A percentile compares a stretch with the other conserved stretches of the same genome.
Evolutionary conservation across 1,140 invertebrate genomes (phyloP).

Genomic region (Leptonema lineaticorne): DNA sequence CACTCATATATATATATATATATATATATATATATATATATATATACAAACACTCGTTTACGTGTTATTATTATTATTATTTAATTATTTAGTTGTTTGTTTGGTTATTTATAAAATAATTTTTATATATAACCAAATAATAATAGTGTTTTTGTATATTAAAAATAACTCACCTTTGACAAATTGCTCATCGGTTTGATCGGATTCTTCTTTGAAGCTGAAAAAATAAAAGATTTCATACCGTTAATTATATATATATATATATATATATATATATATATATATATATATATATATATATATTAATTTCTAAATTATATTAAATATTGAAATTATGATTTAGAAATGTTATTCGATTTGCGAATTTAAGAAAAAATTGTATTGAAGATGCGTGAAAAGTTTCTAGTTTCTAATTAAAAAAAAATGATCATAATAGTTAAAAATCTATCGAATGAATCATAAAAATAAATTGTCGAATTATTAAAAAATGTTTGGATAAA

Average conservation of each 20-base stretch:
- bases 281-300: neutral
- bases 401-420: neutral
- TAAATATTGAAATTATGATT: neutral
- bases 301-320: neutral
- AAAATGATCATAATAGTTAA: neutral
- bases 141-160: neutral
- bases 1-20: neutral
- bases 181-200: too few species aligned
- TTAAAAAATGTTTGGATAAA: too few species aligned
- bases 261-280: neutral
- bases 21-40: neutral
- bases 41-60: neutral
- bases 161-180: neutral
- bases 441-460: neutral
- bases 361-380: too few species aligned
- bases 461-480: neutral
- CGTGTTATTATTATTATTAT: neutral
- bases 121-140: neutral
- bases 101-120: neutral
- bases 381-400: neutral
- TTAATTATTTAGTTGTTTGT: neutral
- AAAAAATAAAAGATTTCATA: neutral
- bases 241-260: neutral
- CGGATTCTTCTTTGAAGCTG: neutral
- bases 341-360: too few species aligned